A percentile compares a stretch with the other conserved stretches of the same genome.
phyloP scores from a whole-genome alignment of 92 coral and sea anemone genomes.

The Chrysogorgia sp. region DNA sequence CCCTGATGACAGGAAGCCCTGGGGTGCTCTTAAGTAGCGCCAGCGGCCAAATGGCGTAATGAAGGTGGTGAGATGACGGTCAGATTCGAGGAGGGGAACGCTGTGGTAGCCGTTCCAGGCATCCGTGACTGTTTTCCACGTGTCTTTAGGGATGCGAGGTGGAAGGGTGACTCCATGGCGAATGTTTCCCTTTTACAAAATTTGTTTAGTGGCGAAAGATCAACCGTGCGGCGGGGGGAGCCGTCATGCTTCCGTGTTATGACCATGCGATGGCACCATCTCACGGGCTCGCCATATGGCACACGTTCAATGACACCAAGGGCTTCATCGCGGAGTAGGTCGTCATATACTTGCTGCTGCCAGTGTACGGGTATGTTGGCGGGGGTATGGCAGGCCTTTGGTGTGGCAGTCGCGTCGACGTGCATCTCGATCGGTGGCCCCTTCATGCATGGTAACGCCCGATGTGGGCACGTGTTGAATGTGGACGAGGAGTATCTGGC shows the following conservation, averaged over 20 bases:
- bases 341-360: slow-evolving; percentile 30
- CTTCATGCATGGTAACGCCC: slow-evolving; percentile 41
- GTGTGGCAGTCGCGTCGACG: slow-evolving; percentile 36
- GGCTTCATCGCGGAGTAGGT: slow-evolving; percentile 53
- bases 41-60: slow-evolving; percentile 60
- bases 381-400: slow-evolving; percentile 45
- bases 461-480: slow-evolving; percentile 52
- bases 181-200: slow-evolving; percentile 59
- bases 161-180: slow-evolving; percentile 61
- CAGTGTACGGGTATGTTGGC: slow-evolving; percentile 39
- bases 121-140: slow-evolving; percentile 61
- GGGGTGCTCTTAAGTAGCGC: slow-evolving; percentile 63
- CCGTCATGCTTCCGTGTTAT: slow-evolving; percentile 73
- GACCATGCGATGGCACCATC: slow-evolving; percentile 72
- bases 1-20: slow-evolving; percentile 62
- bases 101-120: slow-evolving; percentile 68
- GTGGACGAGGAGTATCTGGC: slow-evolving; percentile 19
- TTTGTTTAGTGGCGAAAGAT: slow-evolving; percentile 58
- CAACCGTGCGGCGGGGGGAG: slow-evolving; percentile 66
- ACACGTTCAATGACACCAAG: slow-evolving; percentile 71
- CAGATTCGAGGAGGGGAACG: slow-evolving; percentile 46
- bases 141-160: slow-evolving; percentile 64
- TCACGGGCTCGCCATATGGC: slow-evolving; percentile 71
- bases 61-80: slow-evolving; percentile 56
- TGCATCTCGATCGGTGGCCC: too few species aligned